phyloP scores from a whole-genome alignment of 2,113 vertebrate species.

The Rhinoptilus africanus region DNA sequence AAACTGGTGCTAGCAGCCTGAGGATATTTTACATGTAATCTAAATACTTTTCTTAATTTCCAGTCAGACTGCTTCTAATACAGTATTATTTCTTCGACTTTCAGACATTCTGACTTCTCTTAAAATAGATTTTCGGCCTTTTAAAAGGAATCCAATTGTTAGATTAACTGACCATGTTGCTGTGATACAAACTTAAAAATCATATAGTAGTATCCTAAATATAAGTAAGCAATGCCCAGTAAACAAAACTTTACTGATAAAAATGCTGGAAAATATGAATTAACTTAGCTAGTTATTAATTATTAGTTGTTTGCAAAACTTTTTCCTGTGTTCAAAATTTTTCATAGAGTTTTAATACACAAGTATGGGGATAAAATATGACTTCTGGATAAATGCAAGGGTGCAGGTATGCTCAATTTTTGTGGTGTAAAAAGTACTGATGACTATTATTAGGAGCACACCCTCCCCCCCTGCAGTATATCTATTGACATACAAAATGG shows the following conservation, averaged over 20 bases:
- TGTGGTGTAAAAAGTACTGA: not conserved
- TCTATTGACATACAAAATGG: not conserved
- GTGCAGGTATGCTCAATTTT: not conserved
- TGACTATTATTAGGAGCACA: not conserved
- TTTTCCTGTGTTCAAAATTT: not conserved
- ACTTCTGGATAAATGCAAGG: not conserved
- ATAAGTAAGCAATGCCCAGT: not conserved
- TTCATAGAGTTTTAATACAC: not conserved
- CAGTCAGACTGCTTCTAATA: not conserved
- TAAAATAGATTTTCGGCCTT: not conserved
- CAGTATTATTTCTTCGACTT: not conserved
- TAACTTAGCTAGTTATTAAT: not conserved
- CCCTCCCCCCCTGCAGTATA: fast-evolving
- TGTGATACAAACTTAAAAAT: not conserved
- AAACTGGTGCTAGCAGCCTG: not conserved
- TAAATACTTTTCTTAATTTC: not conserved
- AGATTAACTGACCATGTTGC: not conserved
- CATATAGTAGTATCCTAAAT: not conserved
- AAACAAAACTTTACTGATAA: not conserved
- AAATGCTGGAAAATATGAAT: fast-evolving
- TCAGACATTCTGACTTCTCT: not conserved
- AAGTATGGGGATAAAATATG: not conserved
- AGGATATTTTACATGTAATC: not conserved
- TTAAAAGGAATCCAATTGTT: not conserved
- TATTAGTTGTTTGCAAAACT: not conserved